Evolutionary conservation across 64 coral and sea anemone species (phyloP).

Genomic region (Acropora yongei): DNA sequence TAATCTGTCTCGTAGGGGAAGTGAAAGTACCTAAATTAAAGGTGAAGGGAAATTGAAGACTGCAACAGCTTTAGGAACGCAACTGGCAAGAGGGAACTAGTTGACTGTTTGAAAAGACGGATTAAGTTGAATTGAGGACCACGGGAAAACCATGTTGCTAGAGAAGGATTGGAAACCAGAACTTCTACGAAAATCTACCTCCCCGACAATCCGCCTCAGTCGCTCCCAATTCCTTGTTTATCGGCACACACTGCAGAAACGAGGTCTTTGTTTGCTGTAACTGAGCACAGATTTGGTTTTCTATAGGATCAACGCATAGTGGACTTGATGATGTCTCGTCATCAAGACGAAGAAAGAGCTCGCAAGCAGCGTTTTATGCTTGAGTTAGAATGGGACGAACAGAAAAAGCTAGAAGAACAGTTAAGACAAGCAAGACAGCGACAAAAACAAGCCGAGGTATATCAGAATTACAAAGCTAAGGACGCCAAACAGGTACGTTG

Average conservation of each 20-base stretch:
- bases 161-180: no score
- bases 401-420: constrained; percentile 79
- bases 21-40: no score
- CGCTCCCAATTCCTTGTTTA: no score
- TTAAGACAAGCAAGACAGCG: constrained; percentile 65
- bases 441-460: constrained; percentile 67
- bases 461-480: constrained; percentile 60
- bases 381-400: constrained; percentile 82
- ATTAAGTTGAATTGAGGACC: no score
- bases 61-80: no score
- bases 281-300: not conserved
- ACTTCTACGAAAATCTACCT: no score
- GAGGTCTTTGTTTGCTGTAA: not conserved
- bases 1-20: no score
- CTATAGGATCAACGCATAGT: constrained; percentile 90
- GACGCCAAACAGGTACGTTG: constrained; percentile 73
- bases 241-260: not conserved
- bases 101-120: no score
- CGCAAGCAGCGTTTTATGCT: constrained; percentile 72
- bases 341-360: constrained; percentile 80
- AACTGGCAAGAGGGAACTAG: no score
- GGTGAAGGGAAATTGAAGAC: no score
- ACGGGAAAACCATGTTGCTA: no score
- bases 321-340: constrained; percentile 84
- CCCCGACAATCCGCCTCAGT: no score